A percentile compares a stretch with the other conserved stretches of the same genome.
Conservation (phyloP, 53 echinoderm and acorn worm genomes). For the Pentamera pediparva region DNA sequence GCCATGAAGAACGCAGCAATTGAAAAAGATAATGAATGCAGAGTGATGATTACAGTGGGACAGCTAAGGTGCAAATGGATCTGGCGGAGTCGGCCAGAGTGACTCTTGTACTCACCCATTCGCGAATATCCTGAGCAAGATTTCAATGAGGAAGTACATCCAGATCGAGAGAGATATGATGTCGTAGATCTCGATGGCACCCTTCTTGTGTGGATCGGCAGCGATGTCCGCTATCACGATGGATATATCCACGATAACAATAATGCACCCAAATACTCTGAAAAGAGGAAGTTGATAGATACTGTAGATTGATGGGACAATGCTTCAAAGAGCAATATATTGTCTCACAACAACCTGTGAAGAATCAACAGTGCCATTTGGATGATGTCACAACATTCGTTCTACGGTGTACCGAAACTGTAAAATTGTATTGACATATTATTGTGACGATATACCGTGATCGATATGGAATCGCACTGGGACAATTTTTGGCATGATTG, state of each 20-base stretch:
- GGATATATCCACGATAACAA: conserved; percentile 81
- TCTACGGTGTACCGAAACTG: no score
- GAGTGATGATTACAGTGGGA: no score
- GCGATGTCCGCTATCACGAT: conserved; percentile 76
- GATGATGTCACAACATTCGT: no score
- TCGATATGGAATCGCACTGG: no score
- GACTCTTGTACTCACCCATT: conserved; percentile 69
- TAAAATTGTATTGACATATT: no score
- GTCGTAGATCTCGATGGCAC: conserved; percentile 53
- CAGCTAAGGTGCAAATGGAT: background rate
- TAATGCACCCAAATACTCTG: conserved; percentile 66
- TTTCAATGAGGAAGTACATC: conserved; percentile 82
- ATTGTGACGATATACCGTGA: no score
- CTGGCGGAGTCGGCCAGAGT: background rate
- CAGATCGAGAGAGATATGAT: conserved; percentile 64
- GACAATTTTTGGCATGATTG: no score
- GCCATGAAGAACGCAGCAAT: no score
- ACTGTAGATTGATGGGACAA: no score
- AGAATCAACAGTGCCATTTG: no score
- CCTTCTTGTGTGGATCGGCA: conserved; percentile 46
- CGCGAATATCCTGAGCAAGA: conserved; percentile 78
- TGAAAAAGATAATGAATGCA: background rate
- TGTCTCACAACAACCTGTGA: no score
- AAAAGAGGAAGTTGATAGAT: background rate
- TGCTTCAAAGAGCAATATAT: no score